Conservation (phyloP, 2,797 vertebrate genomes). For the Chromobotia macracanthus region DNA sequence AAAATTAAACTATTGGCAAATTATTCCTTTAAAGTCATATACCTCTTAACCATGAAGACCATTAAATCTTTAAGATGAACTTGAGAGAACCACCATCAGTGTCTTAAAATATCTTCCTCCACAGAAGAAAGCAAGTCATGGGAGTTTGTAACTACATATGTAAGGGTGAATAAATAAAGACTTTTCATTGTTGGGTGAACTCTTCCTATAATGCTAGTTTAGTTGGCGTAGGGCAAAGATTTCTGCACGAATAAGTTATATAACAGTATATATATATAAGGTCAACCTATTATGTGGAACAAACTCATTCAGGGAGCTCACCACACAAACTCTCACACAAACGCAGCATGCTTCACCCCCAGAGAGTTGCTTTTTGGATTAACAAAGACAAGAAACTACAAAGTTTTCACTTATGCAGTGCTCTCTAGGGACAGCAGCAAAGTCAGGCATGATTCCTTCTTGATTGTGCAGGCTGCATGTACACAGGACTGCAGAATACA, state of each 20-base stretch:
- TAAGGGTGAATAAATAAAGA: not conserved
- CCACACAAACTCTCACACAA: not conserved
- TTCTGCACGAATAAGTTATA: slow-evolving; percentile 28
- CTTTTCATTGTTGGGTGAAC: not conserved
- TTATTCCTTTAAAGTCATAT: no score
- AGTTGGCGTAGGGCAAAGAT: slow-evolving; percentile 12
- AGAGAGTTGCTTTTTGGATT: slow-evolving; percentile 15
- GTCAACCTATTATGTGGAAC: slow-evolving; percentile 27
- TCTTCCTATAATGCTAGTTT: not conserved
- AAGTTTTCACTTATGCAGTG: slow-evolving; percentile 34
- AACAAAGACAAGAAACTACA: slow-evolving; percentile 40
- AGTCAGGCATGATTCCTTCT: slow-evolving; percentile 37
- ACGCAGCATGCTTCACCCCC: not conserved
- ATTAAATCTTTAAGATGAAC: not conserved
- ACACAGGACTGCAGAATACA: slow-evolving; percentile 4
- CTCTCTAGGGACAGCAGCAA: slow-evolving; percentile 22
- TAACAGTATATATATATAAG: slow-evolving; percentile 12
- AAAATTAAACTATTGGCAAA: no score
- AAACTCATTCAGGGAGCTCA: slow-evolving; percentile 5
- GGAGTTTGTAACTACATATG: not conserved
- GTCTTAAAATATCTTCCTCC: not conserved
- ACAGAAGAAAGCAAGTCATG: not conserved
- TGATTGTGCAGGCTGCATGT: slow-evolving; percentile 31
- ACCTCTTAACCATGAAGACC: no score
- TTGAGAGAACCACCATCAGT: not conserved